phyloP scores from a whole-genome alignment of 2,888 invertebrate species.

The Colostygia pectinataria region DNA sequence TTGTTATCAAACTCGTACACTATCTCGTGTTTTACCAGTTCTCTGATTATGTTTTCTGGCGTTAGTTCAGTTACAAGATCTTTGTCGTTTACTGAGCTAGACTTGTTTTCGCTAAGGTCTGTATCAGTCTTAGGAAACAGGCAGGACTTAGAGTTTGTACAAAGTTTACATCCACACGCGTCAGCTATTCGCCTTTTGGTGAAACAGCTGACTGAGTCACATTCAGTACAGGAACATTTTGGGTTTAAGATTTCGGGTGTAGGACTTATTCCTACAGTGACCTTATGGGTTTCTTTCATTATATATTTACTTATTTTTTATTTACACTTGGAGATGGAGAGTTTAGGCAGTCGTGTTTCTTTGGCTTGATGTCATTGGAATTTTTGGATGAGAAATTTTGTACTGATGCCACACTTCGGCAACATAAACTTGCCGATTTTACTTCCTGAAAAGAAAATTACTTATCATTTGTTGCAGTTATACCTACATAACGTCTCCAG shows the following conservation, averaged over 20 bases:
- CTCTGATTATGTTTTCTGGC: slow-evolving; percentile 4
- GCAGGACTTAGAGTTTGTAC: slow-evolving; percentile 36
- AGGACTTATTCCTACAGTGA: slow-evolving; percentile 1
- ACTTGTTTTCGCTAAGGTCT: slow-evolving; percentile 1
- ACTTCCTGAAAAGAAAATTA: slow-evolving; percentile 35
- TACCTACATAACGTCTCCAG: too few species aligned
- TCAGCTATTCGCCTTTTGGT: slow-evolving; percentile 34
- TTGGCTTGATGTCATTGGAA: slow-evolving; percentile 24
- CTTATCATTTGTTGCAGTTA: too few species aligned
- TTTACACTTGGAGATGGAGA: slow-evolving; percentile 8
- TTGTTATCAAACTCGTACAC: slow-evolving; percentile 9
- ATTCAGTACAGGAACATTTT: slow-evolving; percentile 52
- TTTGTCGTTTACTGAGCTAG: not conserved
- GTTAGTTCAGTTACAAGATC: not conserved
- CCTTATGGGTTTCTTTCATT: slow-evolving; percentile 12
- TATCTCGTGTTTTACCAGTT: slow-evolving; percentile 16
- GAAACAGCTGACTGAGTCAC: slow-evolving; percentile 48
- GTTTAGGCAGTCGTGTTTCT: slow-evolving; percentile 36
- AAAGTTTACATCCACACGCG: slow-evolving; percentile 34
- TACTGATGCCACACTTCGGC: slow-evolving; percentile 29
- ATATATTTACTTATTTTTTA: not conserved
- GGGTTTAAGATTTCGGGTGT: slow-evolving; percentile 22
- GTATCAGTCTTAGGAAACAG: slow-evolving; percentile 22
- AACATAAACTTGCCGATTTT: slow-evolving; percentile 37
- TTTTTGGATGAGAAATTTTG: slow-evolving; percentile 14